A percentile compares a stretch with the other conserved stretches of the same genome.
Conservation (phyloP, 2,797 vertebrate genomes). For the Pogoniulus pusillus region DNA sequence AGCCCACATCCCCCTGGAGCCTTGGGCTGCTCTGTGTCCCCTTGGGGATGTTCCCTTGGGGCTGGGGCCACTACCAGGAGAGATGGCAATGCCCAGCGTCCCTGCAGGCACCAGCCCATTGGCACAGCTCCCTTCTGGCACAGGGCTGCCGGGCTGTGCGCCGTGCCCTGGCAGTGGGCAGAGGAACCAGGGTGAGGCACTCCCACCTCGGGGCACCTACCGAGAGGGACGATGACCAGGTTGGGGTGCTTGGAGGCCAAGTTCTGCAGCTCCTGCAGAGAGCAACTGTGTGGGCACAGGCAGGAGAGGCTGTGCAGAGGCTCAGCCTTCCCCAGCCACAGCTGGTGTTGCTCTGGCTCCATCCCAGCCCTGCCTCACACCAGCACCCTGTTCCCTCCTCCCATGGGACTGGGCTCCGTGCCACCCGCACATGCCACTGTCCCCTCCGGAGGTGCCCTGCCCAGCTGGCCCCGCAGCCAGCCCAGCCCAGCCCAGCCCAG, state of each 20-base stretch:
- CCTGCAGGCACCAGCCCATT: fast-evolving
- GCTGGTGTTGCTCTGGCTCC: too few species aligned
- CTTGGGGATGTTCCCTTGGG: neutral
- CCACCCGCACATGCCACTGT: too few species aligned
- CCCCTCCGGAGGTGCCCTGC: neutral
- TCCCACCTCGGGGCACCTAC: neutral
- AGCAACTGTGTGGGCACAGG: fast-evolving
- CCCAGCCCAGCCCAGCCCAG: fast-evolving
- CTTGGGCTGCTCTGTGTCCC: neutral
- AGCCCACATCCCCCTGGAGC: fast-evolving
- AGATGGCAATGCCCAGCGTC: fast-evolving
- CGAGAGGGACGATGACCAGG: neutral
- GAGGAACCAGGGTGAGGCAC: neutral
- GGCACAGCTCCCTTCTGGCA: neutral
- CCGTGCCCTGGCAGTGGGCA: fast-evolving
- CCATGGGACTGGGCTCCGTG: too few species aligned
- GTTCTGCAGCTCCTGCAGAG: neutral
- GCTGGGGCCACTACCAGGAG: neutral
- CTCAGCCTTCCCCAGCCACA: too few species aligned
- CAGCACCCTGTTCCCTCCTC: too few species aligned
- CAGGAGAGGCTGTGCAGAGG: neutral
- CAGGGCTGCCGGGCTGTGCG: neutral
- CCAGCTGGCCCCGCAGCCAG: too few species aligned
- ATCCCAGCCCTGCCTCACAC: too few species aligned
- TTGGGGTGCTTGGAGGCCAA: slow-evolving; percentile 8